Percentiles rank a stretch among this genome's conserved stretches.
phyloP scores from a whole-genome alignment of 2,888 invertebrate species.

The Drosophila mettleri region DNA sequence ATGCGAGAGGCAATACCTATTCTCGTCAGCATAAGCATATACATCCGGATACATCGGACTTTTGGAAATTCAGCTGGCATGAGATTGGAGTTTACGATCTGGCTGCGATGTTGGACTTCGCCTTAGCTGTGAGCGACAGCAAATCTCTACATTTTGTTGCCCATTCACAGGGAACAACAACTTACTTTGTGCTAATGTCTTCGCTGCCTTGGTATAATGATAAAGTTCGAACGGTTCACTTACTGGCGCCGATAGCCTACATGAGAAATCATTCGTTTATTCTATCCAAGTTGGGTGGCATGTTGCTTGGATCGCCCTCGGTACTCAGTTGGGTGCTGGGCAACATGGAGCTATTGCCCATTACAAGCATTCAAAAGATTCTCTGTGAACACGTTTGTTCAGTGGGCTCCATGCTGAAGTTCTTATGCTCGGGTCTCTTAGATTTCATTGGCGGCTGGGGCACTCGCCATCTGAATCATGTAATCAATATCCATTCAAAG shows the following conservation, averaged over 20 bases:
- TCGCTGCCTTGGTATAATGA: slow-evolving; percentile 89
- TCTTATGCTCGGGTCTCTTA: slow-evolving; percentile 78
- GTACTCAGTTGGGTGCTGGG: slow-evolving; percentile 79
- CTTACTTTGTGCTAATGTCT: slow-evolving; percentile 90
- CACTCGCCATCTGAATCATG: slow-evolving; percentile 80
- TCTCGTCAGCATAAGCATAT: slow-evolving; percentile 86
- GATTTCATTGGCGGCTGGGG: slow-evolving; percentile 83
- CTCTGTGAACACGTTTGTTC: slow-evolving; percentile 87
- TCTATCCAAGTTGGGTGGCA: slow-evolving; percentile 85
- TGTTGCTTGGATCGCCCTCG: slow-evolving; percentile 81
- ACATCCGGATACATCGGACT: slow-evolving; percentile 86
- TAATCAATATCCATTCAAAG: slow-evolving; percentile 47
- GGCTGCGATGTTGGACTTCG: slow-evolving; percentile 92
- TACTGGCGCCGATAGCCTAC: slow-evolving; percentile 90
- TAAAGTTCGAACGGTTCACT: slow-evolving; percentile 88
- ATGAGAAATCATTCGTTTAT: slow-evolving; percentile 85
- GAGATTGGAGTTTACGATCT: slow-evolving; percentile 91
- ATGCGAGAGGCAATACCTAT: slow-evolving; percentile 89
- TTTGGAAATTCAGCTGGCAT: slow-evolving; percentile 89
- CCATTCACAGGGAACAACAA: slow-evolving; percentile 88
- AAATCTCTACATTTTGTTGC: slow-evolving; percentile 90
- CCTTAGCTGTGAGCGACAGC: slow-evolving; percentile 86
- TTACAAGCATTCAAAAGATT: slow-evolving; percentile 74
- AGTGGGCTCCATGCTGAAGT: slow-evolving; percentile 84
- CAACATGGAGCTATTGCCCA: slow-evolving; percentile 88